Evolutionary conservation across 2,113 vertebrate species (phyloP).

Genomic region (Labeo catla): DNA sequence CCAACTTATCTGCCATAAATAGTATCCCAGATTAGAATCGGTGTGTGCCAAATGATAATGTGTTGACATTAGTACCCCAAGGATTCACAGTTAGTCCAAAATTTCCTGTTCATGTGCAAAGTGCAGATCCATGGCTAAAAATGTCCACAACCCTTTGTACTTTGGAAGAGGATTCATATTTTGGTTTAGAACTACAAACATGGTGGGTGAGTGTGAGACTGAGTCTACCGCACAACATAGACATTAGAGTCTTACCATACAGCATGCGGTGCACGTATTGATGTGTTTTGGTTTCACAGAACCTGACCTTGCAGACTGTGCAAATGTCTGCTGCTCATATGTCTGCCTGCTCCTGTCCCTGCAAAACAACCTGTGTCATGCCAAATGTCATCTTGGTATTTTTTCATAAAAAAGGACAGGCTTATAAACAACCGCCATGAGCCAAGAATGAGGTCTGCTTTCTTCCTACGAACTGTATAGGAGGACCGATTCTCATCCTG

Average conservation of each 20-base stretch:
- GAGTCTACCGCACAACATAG: background rate
- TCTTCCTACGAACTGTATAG: background rate
- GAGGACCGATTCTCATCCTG: slow-evolving; percentile 19
- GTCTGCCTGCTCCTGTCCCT: slow-evolving; percentile 33
- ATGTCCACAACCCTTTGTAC: background rate
- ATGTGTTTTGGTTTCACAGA: slow-evolving; percentile 11
- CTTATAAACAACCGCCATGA: slow-evolving; percentile 39
- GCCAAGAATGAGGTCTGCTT: background rate
- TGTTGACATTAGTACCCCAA: too few relatives aligned
- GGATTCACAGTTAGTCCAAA: background rate
- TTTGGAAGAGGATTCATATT: background rate
- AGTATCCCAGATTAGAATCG: too few relatives aligned
- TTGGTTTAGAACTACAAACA: background rate
- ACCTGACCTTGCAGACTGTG: background rate
- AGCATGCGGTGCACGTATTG: background rate
- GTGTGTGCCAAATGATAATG: too few relatives aligned
- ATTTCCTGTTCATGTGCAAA: background rate
- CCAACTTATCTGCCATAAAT: too few relatives aligned
- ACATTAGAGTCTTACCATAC: background rate
- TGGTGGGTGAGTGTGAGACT: background rate
- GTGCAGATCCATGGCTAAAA: background rate
- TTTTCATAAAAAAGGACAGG: slow-evolving; percentile 41
- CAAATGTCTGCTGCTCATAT: background rate
- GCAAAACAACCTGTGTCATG: slow-evolving; percentile 23
- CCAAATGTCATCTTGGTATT: slow-evolving; percentile 42